Conservation (phyloP, 2,888 invertebrate species). For the Keiferia lycopersicella region DNA sequence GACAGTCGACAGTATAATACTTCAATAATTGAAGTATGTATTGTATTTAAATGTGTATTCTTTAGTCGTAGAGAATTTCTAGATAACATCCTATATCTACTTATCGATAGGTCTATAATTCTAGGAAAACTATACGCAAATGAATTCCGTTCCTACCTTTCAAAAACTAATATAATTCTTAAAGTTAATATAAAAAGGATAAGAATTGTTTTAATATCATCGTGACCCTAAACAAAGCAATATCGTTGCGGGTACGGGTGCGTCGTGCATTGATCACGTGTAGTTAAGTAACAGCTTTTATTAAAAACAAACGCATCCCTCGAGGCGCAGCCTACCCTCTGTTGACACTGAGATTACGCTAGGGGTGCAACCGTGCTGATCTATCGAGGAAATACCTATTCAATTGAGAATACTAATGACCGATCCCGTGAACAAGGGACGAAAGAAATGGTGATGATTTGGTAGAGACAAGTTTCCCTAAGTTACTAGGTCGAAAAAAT, state of each 20-base stretch:
- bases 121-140: too few relatives aligned
- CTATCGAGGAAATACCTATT: neutral
- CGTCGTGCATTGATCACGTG: conserved; percentile 44
- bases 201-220: conserved; percentile 10
- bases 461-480: too few relatives aligned
- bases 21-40: too few relatives aligned
- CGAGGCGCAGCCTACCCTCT: conserved; percentile 52
- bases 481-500: too few relatives aligned
- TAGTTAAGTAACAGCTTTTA: conserved; percentile 68
- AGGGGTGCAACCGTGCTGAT: conserved; percentile 50
- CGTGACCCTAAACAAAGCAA: conserved; percentile 17
- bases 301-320: conserved; percentile 73
- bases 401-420: too few relatives aligned
- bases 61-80: too few relatives aligned
- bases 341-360: conserved; percentile 65
- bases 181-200: conserved; percentile 4
- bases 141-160: neutral
- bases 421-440: too few relatives aligned
- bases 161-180: neutral
- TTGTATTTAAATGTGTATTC: too few relatives aligned
- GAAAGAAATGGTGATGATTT: too few relatives aligned
- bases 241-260: conserved; percentile 28
- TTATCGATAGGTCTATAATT: too few relatives aligned
- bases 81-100: too few relatives aligned
- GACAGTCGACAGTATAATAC: too few relatives aligned